phyloP scores from a whole-genome alignment of 2,797 vertebrate genomes.

The Rhadinocentrus ornatus region DNA sequence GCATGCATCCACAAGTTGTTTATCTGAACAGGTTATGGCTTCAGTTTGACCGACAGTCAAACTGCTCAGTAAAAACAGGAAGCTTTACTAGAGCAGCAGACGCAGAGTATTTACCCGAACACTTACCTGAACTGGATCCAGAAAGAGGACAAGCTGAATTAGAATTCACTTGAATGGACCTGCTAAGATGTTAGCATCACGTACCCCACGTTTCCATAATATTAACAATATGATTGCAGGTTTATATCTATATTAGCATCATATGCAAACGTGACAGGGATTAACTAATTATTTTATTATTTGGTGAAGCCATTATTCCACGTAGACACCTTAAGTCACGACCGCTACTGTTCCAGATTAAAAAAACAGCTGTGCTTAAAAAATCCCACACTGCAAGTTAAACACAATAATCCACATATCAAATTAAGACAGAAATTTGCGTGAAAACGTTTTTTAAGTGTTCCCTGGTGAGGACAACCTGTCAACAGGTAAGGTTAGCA shows the following conservation, averaged over 20 bases:
- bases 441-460: background rate
- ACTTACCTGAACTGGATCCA: background rate
- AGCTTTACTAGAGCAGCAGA: no score
- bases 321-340: constrained; percentile 42
- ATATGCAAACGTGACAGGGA: no score
- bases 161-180: background rate
- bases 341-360: background rate
- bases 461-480: constrained; percentile 9
- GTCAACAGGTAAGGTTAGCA: constrained; percentile 56
- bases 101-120: no score
- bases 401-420: background rate
- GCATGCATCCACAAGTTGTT: no score
- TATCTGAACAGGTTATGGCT: no score
- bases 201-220: background rate
- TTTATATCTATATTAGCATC: no score
- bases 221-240: background rate
- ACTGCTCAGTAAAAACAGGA: no score
- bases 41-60: no score
- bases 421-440: fast-evolving
- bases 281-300: fast-evolving
- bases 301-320: constrained; percentile 12
- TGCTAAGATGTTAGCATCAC: background rate
- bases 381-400: background rate
- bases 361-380: background rate
- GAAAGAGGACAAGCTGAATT: no score